Percentiles rank a stretch among this genome's conserved stretches.
These are phyloP conservation scores for Portevinia maculata DNA, from an alignment of 2,888 invertebrate genomes.

Conservation along the genomic window DNA sequence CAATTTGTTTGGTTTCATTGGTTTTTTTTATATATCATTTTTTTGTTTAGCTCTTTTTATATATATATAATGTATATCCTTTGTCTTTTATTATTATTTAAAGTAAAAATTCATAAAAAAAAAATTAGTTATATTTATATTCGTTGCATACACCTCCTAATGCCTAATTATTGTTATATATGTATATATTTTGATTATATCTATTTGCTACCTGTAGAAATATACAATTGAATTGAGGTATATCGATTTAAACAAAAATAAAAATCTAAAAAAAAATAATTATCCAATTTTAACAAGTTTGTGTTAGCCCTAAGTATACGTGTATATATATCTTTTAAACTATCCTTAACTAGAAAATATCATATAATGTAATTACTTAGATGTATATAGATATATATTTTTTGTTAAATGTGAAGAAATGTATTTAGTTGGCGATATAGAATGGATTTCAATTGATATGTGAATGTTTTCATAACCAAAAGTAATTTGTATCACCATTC, in stretches of 20 bases:
- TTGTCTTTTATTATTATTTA: constrained; percentile 41
- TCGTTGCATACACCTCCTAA: constrained; percentile 69
- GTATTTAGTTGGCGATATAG: constrained; percentile 57
- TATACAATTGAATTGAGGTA: constrained; percentile 70
- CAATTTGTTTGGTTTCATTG: constrained; percentile 77
- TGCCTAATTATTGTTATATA: constrained; percentile 39
- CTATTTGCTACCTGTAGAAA: constrained; percentile 61
- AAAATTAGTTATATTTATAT: constrained; percentile 46
- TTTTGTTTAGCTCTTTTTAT: constrained; percentile 56
- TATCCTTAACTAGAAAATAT: constrained; percentile 57
- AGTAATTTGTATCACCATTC: constrained; percentile 23
- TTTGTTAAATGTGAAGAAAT: constrained; percentile 35
- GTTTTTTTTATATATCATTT: constrained; percentile 43
- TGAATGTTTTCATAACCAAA: constrained; percentile 37
- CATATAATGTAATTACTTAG: constrained; percentile 46
- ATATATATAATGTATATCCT: constrained; percentile 30
- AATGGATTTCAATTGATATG: constrained; percentile 60
- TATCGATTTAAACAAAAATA: constrained; percentile 64
- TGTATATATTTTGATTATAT: constrained; percentile 40
- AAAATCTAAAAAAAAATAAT: constrained; percentile 28
- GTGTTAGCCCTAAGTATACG: constrained; percentile 52
- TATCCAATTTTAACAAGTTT: constrained; percentile 67
- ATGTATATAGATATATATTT: constrained; percentile 6
- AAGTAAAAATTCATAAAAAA: constrained; percentile 40
- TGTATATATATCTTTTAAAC: constrained; percentile 25